Percentiles rank a stretch among this genome's conserved stretches.
These are phyloP conservation scores for Hydrocynus forskahlii DNA, from an alignment of 2,797 vertebrate species.

Conservation along the genomic window DNA sequence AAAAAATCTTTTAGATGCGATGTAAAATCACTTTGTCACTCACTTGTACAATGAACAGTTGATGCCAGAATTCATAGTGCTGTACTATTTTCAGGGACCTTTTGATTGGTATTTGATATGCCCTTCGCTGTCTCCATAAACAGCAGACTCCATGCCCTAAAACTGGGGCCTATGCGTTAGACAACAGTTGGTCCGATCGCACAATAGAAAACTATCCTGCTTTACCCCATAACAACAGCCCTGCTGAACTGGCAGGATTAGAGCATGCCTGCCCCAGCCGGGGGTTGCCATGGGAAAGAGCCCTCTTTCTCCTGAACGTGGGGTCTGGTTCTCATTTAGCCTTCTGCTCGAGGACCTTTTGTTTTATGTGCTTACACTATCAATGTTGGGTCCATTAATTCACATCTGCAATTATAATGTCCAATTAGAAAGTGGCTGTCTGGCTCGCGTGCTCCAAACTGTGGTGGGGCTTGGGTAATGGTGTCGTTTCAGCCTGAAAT, in stretches of 20 bases:
- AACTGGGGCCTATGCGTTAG: conserved; percentile 16
- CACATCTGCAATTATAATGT: conserved; percentile 63
- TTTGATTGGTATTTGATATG: background rate
- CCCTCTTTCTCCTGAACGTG: conserved; percentile 29
- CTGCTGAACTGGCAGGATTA: conserved; percentile 54
- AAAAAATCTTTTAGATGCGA: background rate
- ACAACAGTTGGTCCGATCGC: conserved; percentile 27
- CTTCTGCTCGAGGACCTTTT: conserved; percentile 47
- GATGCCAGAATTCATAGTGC: background rate
- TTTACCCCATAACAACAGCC: conserved; percentile 47
- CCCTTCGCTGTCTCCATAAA: background rate
- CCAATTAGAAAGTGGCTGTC: conserved; percentile 58
- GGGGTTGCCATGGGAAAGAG: conserved; percentile 58
- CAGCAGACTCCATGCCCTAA: conserved; percentile 11
- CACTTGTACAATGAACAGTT: background rate
- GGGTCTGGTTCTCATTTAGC: conserved; percentile 61
- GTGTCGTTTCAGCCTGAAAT: conserved; percentile 59
- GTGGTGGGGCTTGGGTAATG: conserved; percentile 27
- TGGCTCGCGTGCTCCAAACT: conserved; percentile 39
- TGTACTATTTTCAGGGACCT: background rate
- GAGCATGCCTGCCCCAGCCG: conserved; percentile 38
- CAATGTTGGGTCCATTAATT: conserved; percentile 63
- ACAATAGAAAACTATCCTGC: conserved; percentile 47
- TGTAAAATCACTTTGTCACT: background rate
- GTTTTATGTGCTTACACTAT: conserved; percentile 66